Evolutionary conservation across 1,140 invertebrate genomes (phyloP).

Genomic region (Amphibalanus amphitrite): DNA sequence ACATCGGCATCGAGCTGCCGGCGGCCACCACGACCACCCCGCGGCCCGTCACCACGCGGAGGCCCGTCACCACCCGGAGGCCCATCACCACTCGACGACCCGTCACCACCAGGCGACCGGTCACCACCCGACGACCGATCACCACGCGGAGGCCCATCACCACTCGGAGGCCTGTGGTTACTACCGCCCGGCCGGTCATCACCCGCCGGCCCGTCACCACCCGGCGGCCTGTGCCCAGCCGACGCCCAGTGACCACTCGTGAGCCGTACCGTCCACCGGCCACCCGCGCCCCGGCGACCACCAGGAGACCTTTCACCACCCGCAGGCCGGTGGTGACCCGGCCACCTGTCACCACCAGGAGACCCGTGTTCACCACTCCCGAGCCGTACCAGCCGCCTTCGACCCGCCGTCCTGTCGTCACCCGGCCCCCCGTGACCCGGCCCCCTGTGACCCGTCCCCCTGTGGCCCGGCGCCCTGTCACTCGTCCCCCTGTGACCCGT

Average conservation of each 20-base stretch:
- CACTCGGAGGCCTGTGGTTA: neutral
- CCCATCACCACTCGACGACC: neutral
- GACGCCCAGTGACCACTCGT: neutral
- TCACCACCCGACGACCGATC: neutral
- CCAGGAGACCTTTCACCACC: too few species aligned
- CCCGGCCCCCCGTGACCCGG: neutral
- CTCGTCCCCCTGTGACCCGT: neutral
- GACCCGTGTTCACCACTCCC: neutral
- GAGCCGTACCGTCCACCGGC: neutral
- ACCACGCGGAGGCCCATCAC: neutral
- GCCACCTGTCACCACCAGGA: neutral
- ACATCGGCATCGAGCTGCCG: neutral
- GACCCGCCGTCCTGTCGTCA: neutral
- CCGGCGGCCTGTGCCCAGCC: too few species aligned
- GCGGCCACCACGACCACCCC: neutral
- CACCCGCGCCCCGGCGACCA: neutral
- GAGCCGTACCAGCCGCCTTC: neutral
- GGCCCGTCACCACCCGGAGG: neutral
- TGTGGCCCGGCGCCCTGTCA: neutral
- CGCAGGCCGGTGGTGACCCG: too few species aligned
- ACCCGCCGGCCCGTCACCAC: neutral
- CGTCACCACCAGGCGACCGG: neutral
- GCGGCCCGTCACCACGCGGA: too few species aligned
- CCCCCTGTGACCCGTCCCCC: neutral
- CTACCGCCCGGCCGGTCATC: neutral